These are phyloP conservation scores for Pachycephus smyrnensis DNA, from an alignment of 2,888 invertebrate species.

Conservation along the genomic window DNA sequence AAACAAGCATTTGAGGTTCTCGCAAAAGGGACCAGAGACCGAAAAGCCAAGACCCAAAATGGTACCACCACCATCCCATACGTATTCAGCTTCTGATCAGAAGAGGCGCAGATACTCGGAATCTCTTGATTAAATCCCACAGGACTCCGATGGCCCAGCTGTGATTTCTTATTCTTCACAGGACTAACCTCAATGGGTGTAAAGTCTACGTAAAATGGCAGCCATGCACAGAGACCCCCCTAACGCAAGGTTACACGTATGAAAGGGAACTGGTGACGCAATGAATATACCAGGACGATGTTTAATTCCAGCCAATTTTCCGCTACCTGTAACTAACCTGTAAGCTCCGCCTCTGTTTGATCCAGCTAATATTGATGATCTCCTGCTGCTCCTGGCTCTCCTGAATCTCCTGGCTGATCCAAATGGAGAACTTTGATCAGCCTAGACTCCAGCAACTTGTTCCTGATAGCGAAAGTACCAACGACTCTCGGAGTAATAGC, in stretches of 20 bases:
- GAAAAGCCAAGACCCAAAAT: not conserved
- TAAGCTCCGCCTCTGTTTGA: not conserved
- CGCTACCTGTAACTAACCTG: not conserved
- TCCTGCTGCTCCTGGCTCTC: not conserved
- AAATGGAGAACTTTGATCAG: not conserved
- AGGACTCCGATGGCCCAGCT: not conserved
- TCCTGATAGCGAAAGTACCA: not conserved
- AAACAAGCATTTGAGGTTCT: not conserved
- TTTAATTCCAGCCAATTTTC: conserved; percentile 30
- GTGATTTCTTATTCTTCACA: not conserved
- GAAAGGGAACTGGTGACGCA: conserved; percentile 11
- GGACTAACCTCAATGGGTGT: not conserved
- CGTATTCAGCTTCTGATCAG: not conserved
- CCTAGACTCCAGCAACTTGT: not conserved
- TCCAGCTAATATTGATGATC: not conserved
- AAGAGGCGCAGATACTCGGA: not conserved
- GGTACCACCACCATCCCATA: not conserved
- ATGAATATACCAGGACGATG: conserved; percentile 27
- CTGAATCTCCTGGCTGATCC: not conserved
- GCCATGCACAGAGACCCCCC: not conserved
- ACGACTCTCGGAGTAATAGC: not conserved
- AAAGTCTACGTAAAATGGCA: not conserved
- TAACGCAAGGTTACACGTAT: not conserved
- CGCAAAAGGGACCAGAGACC: not conserved
- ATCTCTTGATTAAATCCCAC: not conserved